Conservation (phyloP, 2,797 vertebrate genomes). For the Zalophus californianus region DNA sequence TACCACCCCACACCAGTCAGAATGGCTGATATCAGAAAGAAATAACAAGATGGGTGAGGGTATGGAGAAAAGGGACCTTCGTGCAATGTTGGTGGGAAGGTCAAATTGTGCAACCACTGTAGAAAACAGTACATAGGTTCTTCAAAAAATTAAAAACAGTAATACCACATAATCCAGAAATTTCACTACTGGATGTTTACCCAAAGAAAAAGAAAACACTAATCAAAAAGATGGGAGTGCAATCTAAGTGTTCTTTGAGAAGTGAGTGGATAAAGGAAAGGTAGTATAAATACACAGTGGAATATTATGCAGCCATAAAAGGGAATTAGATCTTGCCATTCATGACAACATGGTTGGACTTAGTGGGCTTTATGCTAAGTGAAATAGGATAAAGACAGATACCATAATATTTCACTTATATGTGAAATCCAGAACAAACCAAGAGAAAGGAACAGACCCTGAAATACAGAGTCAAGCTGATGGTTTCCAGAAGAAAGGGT, state of each 20-base stretch:
- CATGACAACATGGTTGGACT: not conserved
- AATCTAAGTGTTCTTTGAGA: not conserved
- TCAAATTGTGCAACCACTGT: not conserved
- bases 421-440: not conserved
- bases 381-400: not conserved
- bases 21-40: not conserved
- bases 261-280: not conserved
- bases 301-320: not conserved
- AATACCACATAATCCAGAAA: not conserved
- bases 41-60: not conserved
- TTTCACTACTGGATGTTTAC: not conserved
- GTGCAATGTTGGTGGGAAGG: not conserved
- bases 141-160: not conserved
- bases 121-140: not conserved
- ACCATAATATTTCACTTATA: not conserved
- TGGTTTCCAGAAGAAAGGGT: not conserved
- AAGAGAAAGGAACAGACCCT: not conserved
- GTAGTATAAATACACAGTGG: not conserved
- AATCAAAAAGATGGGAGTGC: not conserved
- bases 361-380: not conserved
- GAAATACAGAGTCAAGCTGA: not conserved
- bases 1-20: not conserved
- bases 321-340: not conserved
- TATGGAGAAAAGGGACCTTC: not conserved
- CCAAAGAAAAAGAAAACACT: not conserved